phyloP scores from a whole-genome alignment of 2,113 vertebrate species.

The Nannospalax galili region DNA sequence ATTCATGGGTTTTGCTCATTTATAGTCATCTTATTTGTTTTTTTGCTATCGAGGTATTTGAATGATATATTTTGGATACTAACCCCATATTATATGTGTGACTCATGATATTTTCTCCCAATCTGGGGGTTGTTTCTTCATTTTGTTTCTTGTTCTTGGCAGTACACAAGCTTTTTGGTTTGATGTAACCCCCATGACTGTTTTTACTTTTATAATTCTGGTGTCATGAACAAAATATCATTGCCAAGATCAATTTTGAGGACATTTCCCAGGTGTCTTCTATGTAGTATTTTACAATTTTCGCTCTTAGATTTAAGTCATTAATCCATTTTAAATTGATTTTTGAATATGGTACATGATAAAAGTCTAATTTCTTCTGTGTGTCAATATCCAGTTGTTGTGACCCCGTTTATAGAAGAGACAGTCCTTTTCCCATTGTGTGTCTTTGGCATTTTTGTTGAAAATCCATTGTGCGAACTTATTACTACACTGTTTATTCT shows the following conservation, averaged over 20 bases:
- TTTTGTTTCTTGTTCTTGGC: not conserved
- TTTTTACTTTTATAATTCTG: too few species aligned
- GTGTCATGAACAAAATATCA: too few species aligned
- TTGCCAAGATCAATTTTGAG: not conserved
- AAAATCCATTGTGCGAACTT: not conserved
- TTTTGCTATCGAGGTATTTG: not conserved
- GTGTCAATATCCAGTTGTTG: not conserved
- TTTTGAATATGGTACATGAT: too few species aligned
- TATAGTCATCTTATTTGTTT: not conserved
- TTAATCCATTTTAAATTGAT: not conserved
- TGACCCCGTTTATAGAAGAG: not conserved
- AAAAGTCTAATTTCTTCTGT: not conserved
- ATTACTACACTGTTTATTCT: too few species aligned
- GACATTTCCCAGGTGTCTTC: not conserved
- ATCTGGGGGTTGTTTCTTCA: not conserved
- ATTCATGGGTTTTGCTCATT: not conserved
- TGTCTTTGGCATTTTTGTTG: not conserved
- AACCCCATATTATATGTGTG: not conserved
- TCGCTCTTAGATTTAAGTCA: not conserved
- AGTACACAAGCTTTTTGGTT: not conserved
- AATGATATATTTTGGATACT: not conserved
- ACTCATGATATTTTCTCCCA: not conserved
- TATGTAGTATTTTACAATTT: not conserved
- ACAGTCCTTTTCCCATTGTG: not conserved
- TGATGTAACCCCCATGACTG: not conserved